Evolutionary conservation across 2,113 vertebrate genomes (phyloP), one percentile per base, ranked within the genome.

Genomic region (Pipa parva): DNA sequence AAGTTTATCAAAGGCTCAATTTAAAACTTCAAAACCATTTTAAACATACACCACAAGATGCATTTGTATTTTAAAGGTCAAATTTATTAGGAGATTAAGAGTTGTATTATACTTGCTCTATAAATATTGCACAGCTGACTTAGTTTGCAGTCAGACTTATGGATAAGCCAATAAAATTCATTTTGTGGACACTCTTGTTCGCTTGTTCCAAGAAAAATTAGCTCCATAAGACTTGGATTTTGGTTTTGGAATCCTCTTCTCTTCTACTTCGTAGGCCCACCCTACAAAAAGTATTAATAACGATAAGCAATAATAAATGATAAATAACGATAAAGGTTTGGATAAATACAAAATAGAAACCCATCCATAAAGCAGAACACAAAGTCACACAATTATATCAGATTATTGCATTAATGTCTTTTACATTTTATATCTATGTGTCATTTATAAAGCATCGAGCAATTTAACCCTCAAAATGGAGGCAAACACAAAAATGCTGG

Each of bases 161-260:
- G 81, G 75, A 81, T 61, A 84, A 81, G 63, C 64, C 78, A 77
- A 81, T 86, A 84, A 79, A 76, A 79, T 82, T 88, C 92, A 98
- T 86, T 98, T 98, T 71, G 93, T 92, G 48, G 95, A 95, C 72
- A 96, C 92, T 78, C 94, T 87, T 75, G 92, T 97, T 84, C 97
- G 94, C 88, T 92, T 98, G 86, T 95, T 85, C 95, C 95, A 99
- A 79, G 95, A 97, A 89, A 96, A 99, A 89, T 99, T 99, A 74
- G 92, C 91, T 18, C 92, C 95, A 0, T 99, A 99, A 77, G 95
- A 98, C 82, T 97, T 99, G 76, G 88, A 92, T 83, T 92, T 93
- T 65, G 93, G 94, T 85, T 95, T 95, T 31, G 92, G 84, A 78
- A 75, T 84, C 80, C 81, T 93, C 82, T 81, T 93, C 80, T 98